phyloP scores from a whole-genome alignment of 1,140 invertebrate genomes.

The Euwallacea similis region DNA sequence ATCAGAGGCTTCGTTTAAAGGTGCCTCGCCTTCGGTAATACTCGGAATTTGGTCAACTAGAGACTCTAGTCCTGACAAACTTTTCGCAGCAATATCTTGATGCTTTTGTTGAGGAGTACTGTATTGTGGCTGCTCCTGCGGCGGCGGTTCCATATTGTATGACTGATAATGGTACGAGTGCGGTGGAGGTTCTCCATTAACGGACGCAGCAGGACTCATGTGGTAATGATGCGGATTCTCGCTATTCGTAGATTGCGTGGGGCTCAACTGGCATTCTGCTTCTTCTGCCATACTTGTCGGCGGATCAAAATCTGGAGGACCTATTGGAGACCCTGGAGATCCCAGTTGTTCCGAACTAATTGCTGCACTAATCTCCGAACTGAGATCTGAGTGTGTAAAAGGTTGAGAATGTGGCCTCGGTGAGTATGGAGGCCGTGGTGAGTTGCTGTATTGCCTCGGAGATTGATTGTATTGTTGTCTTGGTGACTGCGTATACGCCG shows the following conservation, averaged over 20 bases:
- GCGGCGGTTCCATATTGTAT: slow-evolving; percentile 48
- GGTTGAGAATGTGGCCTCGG: slow-evolving; percentile 64
- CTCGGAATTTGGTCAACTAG: slow-evolving; percentile 89
- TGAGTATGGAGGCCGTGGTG: slow-evolving; percentile 59
- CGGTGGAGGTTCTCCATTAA: slow-evolving; percentile 48
- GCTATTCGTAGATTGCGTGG: slow-evolving; percentile 52
- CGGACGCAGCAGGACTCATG: slow-evolving; percentile 56
- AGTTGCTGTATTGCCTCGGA: slow-evolving; percentile 64
- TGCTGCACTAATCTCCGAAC: slow-evolving; percentile 75
- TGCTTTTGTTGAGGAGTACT: slow-evolving; percentile 52
- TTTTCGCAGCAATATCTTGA: slow-evolving; percentile 82
- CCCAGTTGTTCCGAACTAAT: slow-evolving; percentile 71
- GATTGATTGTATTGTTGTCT: slow-evolving; percentile 60
- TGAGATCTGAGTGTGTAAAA: slow-evolving; percentile 73
- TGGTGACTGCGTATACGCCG: slow-evolving; percentile 64
- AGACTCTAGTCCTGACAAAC: slow-evolving; percentile 84
- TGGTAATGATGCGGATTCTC: slow-evolving; percentile 46
- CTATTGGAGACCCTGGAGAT: slow-evolving; percentile 67
- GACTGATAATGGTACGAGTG: slow-evolving; percentile 46
- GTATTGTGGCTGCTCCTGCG: slow-evolving; percentile 46
- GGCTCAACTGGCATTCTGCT: slow-evolving; percentile 60
- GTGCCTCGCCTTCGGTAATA: slow-evolving; percentile 68
- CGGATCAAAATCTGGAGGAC: slow-evolving; percentile 77
- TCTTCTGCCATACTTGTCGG: slow-evolving; percentile 64
- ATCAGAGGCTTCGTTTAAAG: slow-evolving; percentile 45